Evolutionary conservation across 2,797 vertebrate genomes (phyloP).

Genomic region (Monodelphis domestica): DNA sequence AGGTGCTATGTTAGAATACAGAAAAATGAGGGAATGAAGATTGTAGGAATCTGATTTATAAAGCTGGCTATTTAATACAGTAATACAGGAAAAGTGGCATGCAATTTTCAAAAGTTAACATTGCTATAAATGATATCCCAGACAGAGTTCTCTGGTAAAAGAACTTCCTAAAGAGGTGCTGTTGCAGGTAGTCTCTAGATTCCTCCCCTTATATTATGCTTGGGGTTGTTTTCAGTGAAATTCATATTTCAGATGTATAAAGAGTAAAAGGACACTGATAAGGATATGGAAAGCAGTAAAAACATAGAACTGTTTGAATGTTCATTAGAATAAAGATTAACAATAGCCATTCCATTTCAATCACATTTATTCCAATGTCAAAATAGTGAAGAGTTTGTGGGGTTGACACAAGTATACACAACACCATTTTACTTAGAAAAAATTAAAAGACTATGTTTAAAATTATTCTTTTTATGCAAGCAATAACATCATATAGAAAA

Average conservation of each 20-base stretch:
- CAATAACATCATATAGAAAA: not conserved
- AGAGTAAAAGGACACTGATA: not conserved
- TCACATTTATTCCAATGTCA: not conserved
- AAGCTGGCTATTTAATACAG: conserved; percentile 46
- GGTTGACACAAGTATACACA: not conserved
- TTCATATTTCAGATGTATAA: not conserved
- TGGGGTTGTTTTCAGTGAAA: not conserved
- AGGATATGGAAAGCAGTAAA: not conserved
- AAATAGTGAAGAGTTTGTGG: not conserved
- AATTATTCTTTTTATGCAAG: not conserved
- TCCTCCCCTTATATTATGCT: not conserved
- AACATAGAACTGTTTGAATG: not conserved
- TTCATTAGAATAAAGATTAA: conserved; percentile 9
- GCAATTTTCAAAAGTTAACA: conserved; percentile 22
- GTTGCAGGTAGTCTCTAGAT: not conserved
- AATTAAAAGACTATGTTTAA: not conserved
- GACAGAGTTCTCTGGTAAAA: not conserved
- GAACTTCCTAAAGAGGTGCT: not conserved
- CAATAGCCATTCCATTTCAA: not conserved
- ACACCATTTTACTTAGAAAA: not conserved
- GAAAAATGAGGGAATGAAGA: conserved; percentile 24
- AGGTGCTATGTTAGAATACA: conserved; percentile 50
- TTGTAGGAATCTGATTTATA: conserved; percentile 35
- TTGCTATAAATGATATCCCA: not conserved
- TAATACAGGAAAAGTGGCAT: conserved; percentile 2